Evolutionary conservation across 2,113 vertebrate species (phyloP), one percentile per base, ranked within the genome.

Genomic region (Cebus imitator): DNA sequence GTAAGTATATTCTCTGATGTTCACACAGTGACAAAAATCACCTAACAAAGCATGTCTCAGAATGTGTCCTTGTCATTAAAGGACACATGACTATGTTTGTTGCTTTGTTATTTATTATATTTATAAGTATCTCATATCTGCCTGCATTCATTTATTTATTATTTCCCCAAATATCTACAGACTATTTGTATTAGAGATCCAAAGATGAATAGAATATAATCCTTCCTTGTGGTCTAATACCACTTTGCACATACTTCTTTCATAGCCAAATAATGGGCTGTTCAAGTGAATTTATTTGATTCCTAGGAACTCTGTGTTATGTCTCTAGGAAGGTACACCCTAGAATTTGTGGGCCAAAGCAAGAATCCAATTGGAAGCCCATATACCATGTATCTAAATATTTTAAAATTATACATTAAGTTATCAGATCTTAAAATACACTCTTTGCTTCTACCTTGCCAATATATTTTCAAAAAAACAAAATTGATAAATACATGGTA

Each of bases 401-500:
- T 87, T 91, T 73, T 73, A 58, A 91, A 79, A 10, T 79, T 57
- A 35, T 18, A 37, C 73, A 45, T 68, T 79, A 75, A 88, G 40
- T 6, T 50, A 75, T 50, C 17, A 84, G 3, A 64, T 14, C 21
- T 87, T 87, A 83, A 91, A 93, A 64, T 72, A 20, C 8, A 13
- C 16, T 50, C 1, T 50, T 17, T 93, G 23, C 8, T 83, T 52
- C 35, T 93, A 76, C 9, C 30, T 91, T 96, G 85, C 16, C 83
- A 83, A 66, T 86, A 45, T 61, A 68, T 18, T 58, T 87, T 40
- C 32, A 2, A 79, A 66, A 79, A 8, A 64, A 52, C 35, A 48
- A 78, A 92, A 96, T 9, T 90, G 37, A 87, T 88, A 95, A 91
- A 58, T 64, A 50, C 20, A 61, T 66, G 1, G 79, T 73, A 96